Percentiles rank a stretch among this genome's conserved stretches.
Evolutionary conservation across 2,797 vertebrate genomes (phyloP).

Genomic region (Muscicapa striata): DNA sequence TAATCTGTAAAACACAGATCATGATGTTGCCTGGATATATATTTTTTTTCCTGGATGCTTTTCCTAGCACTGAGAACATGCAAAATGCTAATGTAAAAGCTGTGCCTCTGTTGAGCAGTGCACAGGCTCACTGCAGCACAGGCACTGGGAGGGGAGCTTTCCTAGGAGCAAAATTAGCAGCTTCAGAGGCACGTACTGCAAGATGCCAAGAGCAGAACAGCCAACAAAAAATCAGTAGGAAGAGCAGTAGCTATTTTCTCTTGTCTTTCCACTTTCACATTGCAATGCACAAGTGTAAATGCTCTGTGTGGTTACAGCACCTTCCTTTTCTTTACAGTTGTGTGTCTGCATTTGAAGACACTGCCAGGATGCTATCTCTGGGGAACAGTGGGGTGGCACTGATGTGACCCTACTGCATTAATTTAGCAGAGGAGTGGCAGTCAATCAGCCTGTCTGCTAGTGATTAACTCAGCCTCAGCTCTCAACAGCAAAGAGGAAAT

Average conservation of each 20-base stretch:
- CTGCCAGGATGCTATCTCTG: background rate
- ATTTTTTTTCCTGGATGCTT: background rate
- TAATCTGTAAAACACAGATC: constrained; percentile 37
- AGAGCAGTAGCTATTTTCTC: background rate
- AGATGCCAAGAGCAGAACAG: background rate
- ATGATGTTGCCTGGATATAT: constrained; percentile 17
- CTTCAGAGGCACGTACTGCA: background rate
- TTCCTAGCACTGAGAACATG: constrained; percentile 6
- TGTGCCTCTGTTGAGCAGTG: background rate
- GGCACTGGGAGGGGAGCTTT: background rate
- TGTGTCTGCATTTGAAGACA: background rate
- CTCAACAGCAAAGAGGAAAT: background rate
- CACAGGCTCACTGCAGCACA: background rate
- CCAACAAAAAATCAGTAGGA: background rate
- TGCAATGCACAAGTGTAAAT: background rate
- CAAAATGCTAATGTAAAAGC: constrained; percentile 26
- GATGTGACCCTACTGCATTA: background rate
- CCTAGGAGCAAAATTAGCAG: background rate
- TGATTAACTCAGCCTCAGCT: constrained; percentile 1
- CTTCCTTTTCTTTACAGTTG: background rate
- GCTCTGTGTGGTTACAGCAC: background rate
- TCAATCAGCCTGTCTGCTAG: background rate
- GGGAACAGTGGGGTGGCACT: background rate
- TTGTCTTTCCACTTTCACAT: background rate
- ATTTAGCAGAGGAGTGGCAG: constrained; percentile 11